Percentiles rank a stretch among this genome's conserved stretches.
Conservation (phyloP, 64 coral and sea anemone species). For the Montipora foliosa region DNA sequence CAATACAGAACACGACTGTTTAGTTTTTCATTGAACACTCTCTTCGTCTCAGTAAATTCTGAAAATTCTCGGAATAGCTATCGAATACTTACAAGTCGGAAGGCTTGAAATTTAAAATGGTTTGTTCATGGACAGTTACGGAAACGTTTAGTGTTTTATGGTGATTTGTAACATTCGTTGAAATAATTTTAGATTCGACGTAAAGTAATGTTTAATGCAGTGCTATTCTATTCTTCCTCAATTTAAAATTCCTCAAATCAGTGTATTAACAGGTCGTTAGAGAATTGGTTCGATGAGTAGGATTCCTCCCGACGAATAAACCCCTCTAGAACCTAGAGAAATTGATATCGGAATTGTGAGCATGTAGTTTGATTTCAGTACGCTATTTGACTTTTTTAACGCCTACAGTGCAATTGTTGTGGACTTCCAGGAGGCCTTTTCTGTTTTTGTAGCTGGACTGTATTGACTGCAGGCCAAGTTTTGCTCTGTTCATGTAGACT, state of each 20-base stretch:
- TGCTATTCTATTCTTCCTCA: neutral
- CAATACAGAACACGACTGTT: neutral
- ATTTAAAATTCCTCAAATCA: neutral
- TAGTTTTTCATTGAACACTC: neutral
- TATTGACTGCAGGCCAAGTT: too few relatives aligned
- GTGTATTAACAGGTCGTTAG: too few relatives aligned
- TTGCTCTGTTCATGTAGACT: neutral
- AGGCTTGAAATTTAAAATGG: neutral
- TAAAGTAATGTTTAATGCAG: neutral
- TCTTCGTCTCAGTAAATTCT: neutral
- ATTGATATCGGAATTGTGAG: too few relatives aligned
- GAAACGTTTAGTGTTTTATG: neutral
- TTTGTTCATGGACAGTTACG: neutral
- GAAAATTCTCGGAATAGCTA: conserved; percentile 12
- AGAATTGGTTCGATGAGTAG: too few relatives aligned
- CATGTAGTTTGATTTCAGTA: neutral
- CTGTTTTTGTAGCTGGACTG: too few relatives aligned
- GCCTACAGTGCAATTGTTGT: too few relatives aligned
- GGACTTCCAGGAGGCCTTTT: too few relatives aligned
- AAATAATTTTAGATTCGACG: neutral
- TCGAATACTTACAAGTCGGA: neutral
- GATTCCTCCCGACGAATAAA: too few relatives aligned
- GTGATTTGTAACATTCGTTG: neutral
- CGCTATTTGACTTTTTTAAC: neutral
- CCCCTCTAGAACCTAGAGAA: too few relatives aligned